phyloP scores from a whole-genome alignment of 2,113 vertebrate species.

The Tupaia tana region DNA sequence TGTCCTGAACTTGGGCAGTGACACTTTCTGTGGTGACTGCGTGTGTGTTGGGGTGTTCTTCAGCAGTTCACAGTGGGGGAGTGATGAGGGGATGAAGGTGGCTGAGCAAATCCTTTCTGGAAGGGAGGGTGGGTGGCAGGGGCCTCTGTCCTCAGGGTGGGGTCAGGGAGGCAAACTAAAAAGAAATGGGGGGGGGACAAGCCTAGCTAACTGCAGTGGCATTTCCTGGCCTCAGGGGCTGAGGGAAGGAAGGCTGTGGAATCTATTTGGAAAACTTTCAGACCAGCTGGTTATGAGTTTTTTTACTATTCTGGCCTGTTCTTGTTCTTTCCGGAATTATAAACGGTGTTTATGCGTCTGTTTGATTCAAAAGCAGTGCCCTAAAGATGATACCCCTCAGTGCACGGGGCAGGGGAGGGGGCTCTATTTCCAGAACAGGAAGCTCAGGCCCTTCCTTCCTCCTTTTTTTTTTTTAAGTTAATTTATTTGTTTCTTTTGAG shows the following conservation, averaged over 20 bases:
- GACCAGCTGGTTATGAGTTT: neutral
- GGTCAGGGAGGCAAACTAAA: neutral
- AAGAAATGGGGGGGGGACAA: neutral
- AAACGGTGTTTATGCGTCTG: neutral
- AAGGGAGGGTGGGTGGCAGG: neutral
- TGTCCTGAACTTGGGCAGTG: too few species aligned
- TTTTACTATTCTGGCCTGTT: neutral
- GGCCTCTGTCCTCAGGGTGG: neutral
- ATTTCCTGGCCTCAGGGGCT: slow-evolving; percentile 48
- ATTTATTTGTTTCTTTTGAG: too few species aligned
- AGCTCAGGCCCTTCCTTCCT: neutral
- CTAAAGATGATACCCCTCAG: neutral
- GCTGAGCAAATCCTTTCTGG: neutral
- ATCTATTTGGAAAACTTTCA: slow-evolving; percentile 38
- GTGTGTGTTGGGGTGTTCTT: neutral
- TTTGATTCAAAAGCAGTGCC: neutral
- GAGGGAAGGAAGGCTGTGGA: neutral
- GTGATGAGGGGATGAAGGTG: neutral
- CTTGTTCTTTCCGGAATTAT: neutral
- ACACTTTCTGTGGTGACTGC: neutral
- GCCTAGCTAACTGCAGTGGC: neutral
- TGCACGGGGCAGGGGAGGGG: too few species aligned
- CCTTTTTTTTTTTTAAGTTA: too few species aligned
- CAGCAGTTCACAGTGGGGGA: neutral
- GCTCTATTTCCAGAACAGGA: neutral